phyloP scores from a whole-genome alignment of 2,113 vertebrate species.

The Otis tarda region DNA sequence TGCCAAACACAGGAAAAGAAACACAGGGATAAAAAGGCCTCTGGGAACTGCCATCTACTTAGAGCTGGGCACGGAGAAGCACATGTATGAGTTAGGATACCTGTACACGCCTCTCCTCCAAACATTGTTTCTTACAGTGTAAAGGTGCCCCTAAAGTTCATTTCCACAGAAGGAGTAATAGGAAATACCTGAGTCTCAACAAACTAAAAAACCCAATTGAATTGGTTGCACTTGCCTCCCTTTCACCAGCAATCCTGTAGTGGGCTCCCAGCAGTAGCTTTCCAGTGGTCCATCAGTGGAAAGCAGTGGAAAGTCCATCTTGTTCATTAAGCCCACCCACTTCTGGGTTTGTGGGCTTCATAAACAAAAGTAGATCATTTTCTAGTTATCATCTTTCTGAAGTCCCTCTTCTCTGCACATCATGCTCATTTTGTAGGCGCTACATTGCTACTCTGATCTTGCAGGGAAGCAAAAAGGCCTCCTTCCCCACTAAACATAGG shows the following conservation, averaged over 20 bases:
- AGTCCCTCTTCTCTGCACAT: background rate
- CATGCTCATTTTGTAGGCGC: background rate
- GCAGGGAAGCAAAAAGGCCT: background rate
- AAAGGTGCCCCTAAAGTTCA: background rate
- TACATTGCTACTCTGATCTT: background rate
- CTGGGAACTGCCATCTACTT: background rate
- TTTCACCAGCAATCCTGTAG: background rate
- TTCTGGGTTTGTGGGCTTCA: background rate
- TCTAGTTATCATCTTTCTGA: background rate
- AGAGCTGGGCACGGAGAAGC: background rate
- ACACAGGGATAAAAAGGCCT: background rate
- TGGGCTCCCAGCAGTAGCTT: background rate
- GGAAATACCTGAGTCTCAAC: background rate
- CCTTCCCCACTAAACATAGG: background rate
- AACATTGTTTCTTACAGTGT: background rate
- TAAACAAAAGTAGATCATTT: background rate
- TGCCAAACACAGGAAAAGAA: background rate
- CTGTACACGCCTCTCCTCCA: background rate
- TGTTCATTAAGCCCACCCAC: no score
- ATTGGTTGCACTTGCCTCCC: rapidly evolving
- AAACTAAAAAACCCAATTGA: rapidly evolving
- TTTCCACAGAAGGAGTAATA: background rate
- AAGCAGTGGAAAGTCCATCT: no score
- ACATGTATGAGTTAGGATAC: background rate
- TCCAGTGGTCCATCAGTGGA: background rate